These are phyloP conservation scores for Catocala fraxini DNA, from an alignment of 2,888 invertebrate species.

Conservation along the genomic window DNA sequence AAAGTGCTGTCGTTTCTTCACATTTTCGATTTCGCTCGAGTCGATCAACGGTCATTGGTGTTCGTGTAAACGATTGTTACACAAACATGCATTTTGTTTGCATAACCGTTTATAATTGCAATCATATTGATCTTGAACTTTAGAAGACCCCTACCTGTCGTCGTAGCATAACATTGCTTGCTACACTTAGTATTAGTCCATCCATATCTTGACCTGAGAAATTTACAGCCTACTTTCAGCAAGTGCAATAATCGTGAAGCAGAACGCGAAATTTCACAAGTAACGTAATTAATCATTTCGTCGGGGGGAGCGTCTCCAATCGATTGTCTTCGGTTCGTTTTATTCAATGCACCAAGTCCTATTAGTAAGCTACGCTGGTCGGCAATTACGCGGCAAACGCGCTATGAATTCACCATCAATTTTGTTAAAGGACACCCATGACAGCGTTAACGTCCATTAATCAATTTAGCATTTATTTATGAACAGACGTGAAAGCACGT, in stretches of 20 bases:
- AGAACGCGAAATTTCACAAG: conserved; percentile 60
- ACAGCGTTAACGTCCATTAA: conserved; percentile 21
- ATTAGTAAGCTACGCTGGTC: conserved; percentile 20
- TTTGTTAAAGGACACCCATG: conserved; percentile 18
- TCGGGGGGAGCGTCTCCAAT: conserved; percentile 60
- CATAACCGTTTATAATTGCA: background rate
- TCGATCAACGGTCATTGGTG: too few species aligned
- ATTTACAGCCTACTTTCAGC: conserved; percentile 33
- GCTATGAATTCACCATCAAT: conserved; percentile 25
- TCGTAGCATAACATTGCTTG: conserved; percentile 18
- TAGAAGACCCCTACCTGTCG: background rate
- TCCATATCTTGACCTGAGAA: conserved; percentile 16
- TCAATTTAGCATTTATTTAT: background rate
- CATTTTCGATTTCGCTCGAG: too few species aligned
- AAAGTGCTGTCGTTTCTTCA: too few species aligned
- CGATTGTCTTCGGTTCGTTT: conserved; percentile 51
- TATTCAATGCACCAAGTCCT: conserved; percentile 24
- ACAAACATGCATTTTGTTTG: background rate
- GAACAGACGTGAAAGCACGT: too few species aligned
- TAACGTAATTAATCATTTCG: conserved; percentile 48
- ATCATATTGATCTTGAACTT: background rate
- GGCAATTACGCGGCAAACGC: conserved; percentile 28
- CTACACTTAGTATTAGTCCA: conserved; percentile 28
- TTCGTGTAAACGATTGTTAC: too few species aligned
- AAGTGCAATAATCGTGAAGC: conserved; percentile 56